Evolutionary conservation across 2,797 vertebrate genomes (phyloP).

Genomic region (Platyrinchus mystaceus): DNA sequence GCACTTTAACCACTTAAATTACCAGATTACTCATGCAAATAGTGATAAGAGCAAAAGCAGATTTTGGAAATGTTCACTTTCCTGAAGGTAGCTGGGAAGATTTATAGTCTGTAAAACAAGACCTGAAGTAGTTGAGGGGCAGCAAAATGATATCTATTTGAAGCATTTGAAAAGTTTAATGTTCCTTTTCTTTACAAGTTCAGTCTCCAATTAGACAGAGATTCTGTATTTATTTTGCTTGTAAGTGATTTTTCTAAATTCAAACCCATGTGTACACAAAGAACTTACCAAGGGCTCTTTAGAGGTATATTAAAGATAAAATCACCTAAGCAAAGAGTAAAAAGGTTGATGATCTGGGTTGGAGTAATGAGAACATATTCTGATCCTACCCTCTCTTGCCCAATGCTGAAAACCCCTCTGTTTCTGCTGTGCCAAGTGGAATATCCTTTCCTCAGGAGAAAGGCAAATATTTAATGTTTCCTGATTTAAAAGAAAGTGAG

Average conservation of each 20-base stretch:
- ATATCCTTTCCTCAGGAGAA: background rate
- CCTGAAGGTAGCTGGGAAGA: background rate
- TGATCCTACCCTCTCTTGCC: background rate
- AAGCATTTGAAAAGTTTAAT: background rate
- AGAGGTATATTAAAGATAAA: background rate
- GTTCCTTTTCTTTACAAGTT: background rate
- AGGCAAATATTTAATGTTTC: background rate
- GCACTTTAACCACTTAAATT: background rate
- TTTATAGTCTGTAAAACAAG: background rate
- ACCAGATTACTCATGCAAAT: background rate
- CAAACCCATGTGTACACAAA: fast-evolving
- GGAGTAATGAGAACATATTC: background rate
- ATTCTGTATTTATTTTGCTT: background rate
- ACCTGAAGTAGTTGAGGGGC: background rate
- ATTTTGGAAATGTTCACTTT: background rate
- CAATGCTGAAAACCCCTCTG: background rate
- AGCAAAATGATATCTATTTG: background rate
- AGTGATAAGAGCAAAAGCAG: background rate
- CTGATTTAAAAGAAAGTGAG: background rate
- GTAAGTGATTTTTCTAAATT: background rate
- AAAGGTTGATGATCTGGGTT: background rate
- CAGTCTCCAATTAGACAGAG: background rate
- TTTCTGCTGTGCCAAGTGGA: background rate
- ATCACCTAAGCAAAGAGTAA: background rate
- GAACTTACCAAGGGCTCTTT: background rate